Evolutionary conservation across 2,113 vertebrate species (phyloP).

Genomic region (Microcebus tavaratra): DNA sequence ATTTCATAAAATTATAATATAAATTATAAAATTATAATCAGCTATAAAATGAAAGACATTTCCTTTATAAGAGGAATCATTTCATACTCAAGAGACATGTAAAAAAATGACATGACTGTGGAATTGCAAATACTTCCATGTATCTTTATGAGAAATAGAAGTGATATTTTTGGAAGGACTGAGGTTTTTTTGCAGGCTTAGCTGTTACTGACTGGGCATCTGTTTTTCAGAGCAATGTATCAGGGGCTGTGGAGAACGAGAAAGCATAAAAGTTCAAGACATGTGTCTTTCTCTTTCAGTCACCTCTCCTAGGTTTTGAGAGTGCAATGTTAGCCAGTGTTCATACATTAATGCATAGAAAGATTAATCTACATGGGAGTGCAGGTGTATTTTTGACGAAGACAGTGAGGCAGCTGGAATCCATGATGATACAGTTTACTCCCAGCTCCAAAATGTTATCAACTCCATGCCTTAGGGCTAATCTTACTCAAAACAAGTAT

Average conservation of each 20-base stretch:
- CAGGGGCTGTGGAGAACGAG: neutral
- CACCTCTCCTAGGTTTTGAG: neutral
- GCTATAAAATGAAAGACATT: conserved; percentile 20
- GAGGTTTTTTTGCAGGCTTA: neutral
- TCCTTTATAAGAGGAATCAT: conserved; percentile 10
- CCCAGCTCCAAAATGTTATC: neutral
- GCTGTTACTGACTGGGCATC: neutral
- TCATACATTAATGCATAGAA: neutral
- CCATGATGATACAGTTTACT: neutral
- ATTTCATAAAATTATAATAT: neutral
- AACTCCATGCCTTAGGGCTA: neutral
- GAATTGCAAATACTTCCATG: neutral
- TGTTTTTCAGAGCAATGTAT: neutral
- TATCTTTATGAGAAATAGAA: conserved; percentile 7
- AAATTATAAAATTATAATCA: conserved; percentile 4
- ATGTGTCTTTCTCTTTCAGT: neutral
- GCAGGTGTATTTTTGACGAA: neutral
- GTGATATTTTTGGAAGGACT: neutral
- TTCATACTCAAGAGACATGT: neutral
- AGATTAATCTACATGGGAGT: neutral
- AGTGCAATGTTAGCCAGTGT: neutral
- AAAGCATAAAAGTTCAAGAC: conserved; percentile 12
- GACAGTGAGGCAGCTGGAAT: neutral
- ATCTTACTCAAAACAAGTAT: neutral
- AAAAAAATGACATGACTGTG: neutral